These are phyloP conservation scores for Oligia latruncula DNA, from an alignment of 2,888 invertebrate genomes.

Conservation along the genomic window DNA sequence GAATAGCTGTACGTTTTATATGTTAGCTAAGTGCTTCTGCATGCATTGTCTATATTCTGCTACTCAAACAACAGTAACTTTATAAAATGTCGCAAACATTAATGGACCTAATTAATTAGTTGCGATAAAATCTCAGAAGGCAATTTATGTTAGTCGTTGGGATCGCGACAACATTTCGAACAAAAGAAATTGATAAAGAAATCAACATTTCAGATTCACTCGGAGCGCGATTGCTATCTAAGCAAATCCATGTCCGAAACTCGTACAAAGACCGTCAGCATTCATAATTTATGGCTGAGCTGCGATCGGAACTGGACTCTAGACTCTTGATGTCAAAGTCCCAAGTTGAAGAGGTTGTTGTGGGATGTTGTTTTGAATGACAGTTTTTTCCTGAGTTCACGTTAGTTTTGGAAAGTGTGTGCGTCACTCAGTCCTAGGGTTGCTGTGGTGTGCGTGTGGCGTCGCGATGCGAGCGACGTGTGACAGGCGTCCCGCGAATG, in stretches of 20 bases:
- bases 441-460: slow-evolving; percentile 35
- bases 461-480: slow-evolving; percentile 66
- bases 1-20: not conserved
- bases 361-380: slow-evolving; percentile 62
- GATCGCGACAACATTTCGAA: slow-evolving; percentile 43
- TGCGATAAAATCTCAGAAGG: slow-evolving; percentile 62
- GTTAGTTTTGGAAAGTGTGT: slow-evolving; percentile 69
- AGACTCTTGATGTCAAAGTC: slow-evolving; percentile 8
- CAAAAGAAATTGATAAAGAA: slow-evolving; percentile 77
- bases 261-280: slow-evolving; percentile 65
- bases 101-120: slow-evolving; percentile 56
- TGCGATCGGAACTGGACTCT: slow-evolving; percentile 36
- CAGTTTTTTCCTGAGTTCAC: slow-evolving; percentile 66
- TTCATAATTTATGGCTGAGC: slow-evolving; percentile 56
- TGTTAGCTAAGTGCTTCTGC: not conserved
- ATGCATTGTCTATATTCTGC: not conserved
- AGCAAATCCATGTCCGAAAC: slow-evolving; percentile 70
- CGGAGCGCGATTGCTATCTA: slow-evolving; percentile 71
- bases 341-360: not conserved
- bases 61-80: slow-evolving; percentile 18
- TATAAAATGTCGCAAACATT: slow-evolving; percentile 37
- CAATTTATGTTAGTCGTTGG: slow-evolving; percentile 49
- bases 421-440: slow-evolving; percentile 56
- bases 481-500: slow-evolving; percentile 65
- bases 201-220: slow-evolving; percentile 73